Evolutionary conservation across 2,888 invertebrate species (phyloP).

Genomic region (Pammene aurita): DNA sequence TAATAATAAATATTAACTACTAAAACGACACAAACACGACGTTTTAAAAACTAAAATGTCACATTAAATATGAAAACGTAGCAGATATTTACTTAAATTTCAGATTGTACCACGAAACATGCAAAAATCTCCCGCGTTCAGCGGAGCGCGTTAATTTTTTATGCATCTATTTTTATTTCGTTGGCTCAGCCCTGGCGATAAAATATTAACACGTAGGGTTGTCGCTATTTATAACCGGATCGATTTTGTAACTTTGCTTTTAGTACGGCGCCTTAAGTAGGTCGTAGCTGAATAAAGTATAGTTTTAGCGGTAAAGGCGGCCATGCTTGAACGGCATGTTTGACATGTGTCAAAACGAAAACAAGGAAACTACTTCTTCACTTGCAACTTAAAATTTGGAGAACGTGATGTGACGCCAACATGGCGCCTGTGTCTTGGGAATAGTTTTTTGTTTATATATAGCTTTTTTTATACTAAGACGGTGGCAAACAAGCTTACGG

Average conservation of each 20-base stretch:
- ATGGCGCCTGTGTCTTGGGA: too few species aligned
- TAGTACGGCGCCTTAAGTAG: conserved; percentile 24
- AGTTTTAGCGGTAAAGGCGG: background rate
- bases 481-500: too few species aligned
- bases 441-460: too few species aligned
- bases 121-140: conserved; percentile 29
- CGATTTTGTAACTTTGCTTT: conserved; percentile 46
- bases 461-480: too few species aligned
- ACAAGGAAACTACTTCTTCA: too few species aligned
- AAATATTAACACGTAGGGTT: conserved; percentile 51
- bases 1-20: background rate
- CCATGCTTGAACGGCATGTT: background rate
- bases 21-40: background rate
- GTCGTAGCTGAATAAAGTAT: conserved; percentile 28
- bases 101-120: conserved; percentile 9
- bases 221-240: conserved; percentile 51
- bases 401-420: too few species aligned
- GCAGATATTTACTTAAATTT: background rate
- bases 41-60: background rate
- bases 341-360: background rate
- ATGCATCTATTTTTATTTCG: conserved; percentile 37
- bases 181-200: conserved; percentile 48
- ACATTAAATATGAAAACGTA: conserved; percentile 14
- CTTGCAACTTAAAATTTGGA: too few species aligned
- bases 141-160: conserved; percentile 25